Evolutionary conservation across 2,113 vertebrate genomes (phyloP), one percentile per base, ranked within the genome.

Genomic region (Lucifuga dentata): DNA sequence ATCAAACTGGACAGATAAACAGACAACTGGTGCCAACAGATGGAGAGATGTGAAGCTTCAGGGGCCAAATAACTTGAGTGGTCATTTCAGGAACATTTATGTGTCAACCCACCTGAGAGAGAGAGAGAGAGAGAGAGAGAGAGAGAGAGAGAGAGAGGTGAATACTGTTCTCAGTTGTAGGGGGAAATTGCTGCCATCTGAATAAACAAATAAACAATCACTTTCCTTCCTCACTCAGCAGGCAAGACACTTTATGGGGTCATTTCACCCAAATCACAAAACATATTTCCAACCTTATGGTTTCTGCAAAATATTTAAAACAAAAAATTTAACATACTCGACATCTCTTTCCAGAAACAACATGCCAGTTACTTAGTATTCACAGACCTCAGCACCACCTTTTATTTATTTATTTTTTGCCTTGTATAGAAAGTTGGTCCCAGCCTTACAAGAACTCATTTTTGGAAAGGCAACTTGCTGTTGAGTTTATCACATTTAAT

Each of bases 191-290:
- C 83, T 73, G 58, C 70, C 59, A 62, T 88, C 86, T 88, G 87
- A 85, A 83, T 73, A 89, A 92, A 91, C 86, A 89, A 86, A 86
- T 74, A 86, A 85, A 84, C 74, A 83, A 69, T 61, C 29, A 11
- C 62, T 78, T 68, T 78, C 67, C 68, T 80, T 75, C 73, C 81
- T 89, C 60, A 5, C 62, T 77, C 78, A 84, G 69, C 74, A 65
- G 68, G 85, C 80, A 57, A 74, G 67, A 72, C 78, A 83, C 73
- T 79, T 88, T 41, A 86, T 64, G 84, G 26, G n/a, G 26, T 7
- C 7, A 29, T 7, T 29, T 29, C 26, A 29, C 3, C 26, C 26
- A 29, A 29, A 29, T 29, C 26, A 29, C 26, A 29, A 29, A 29
- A 40, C 38, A 40, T 12, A 13, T 11, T 35, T 35, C 26, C n/a